Evolutionary conservation across 1,140 invertebrate species (phyloP).

Genomic region (Drosophila bocki): DNA sequence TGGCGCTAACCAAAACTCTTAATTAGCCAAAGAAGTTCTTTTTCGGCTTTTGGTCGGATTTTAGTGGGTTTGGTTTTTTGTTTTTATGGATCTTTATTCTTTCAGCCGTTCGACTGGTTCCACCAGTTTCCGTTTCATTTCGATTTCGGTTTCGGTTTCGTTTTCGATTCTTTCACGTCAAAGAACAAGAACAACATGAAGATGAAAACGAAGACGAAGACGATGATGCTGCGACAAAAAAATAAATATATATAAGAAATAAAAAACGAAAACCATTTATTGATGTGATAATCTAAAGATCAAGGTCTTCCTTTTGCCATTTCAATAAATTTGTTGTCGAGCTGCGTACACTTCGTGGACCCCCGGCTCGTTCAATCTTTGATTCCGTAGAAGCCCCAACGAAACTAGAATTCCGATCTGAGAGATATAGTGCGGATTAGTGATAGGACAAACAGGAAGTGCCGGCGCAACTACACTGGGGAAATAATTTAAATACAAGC

Average conservation of each 20-base stretch:
- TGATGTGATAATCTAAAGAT: slow-evolving; percentile 83
- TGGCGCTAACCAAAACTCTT: slow-evolving; percentile 58
- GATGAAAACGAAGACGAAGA: slow-evolving; percentile 41
- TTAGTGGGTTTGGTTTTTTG: slow-evolving; percentile 29
- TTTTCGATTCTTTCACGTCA: slow-evolving; percentile 59
- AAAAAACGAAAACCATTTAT: slow-evolving; percentile 70
- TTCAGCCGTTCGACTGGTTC: slow-evolving; percentile 64
- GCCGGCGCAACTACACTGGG: slow-evolving; percentile 12
- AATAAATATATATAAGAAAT: slow-evolving; percentile 29
- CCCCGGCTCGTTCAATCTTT: slow-evolving; percentile 43
- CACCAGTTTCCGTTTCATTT: slow-evolving; percentile 71
- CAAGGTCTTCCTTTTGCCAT: slow-evolving; percentile 82
- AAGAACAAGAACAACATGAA: slow-evolving; percentile 57
- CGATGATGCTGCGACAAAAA: slow-evolving; percentile 40
- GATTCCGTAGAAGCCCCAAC: slow-evolving; percentile 34
- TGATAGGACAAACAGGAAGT: slow-evolving; percentile 52
- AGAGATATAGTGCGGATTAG: slow-evolving; percentile 49
- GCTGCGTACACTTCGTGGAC: slow-evolving; percentile 54
- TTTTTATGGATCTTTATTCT: slow-evolving; percentile 21
- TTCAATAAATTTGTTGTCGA: slow-evolving; percentile 63
- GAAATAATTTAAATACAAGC: background rate
- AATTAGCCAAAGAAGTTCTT: slow-evolving; percentile 77
- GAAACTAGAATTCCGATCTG: slow-evolving; percentile 53
- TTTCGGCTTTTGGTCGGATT: slow-evolving; percentile 25
- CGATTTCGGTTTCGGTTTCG: slow-evolving; percentile 66